Evolutionary conservation across 2,113 vertebrate species (phyloP), one percentile per base, ranked within the genome.

Genomic region (Cricetomys ansorgei): DNA sequence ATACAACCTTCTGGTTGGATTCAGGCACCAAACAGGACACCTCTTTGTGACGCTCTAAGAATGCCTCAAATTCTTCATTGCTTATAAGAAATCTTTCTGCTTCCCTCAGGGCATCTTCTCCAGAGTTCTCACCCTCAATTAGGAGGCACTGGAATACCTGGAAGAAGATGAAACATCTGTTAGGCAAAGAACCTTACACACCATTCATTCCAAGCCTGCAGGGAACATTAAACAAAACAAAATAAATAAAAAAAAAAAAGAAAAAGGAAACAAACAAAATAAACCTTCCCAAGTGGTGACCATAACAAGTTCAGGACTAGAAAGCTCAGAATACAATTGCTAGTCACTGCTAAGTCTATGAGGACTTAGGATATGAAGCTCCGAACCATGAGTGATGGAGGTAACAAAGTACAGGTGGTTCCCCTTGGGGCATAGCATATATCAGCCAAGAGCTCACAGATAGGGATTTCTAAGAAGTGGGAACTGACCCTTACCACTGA

Each of bases 131-230:
- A 0, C 99, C 99, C 6, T 99, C 99, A 0, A 99, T 99, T 23
- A 99, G 64, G 80, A 99, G 98, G 88, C 99, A 99, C 98, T 99
- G 99, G 97, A 99, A 99, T 2, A 99, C 99, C 99, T 99, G 96
- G 19, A 83, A 69, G 37, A 88, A 6, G 95, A 72, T 6, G 1
- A 4, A 19, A 7, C 19, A 17, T 57, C 69, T 98, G 99, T 98
- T 99, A 99, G 99, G 25, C 21, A 0, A 64, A 48, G 16, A 48
- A 3, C 7, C 4, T n/a, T 48, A 25, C 15, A 27, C 3, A 13
- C 16, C 34, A 7, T 65, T 64, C 57, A 37, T 21, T 59, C 6
- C 57, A 50, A 50, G 43, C 7, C 19, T 50, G 3, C 21, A 19
- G 43, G 31, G 5, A 64, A n/a, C 31, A 19, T 6, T 21, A 69